These are phyloP conservation scores for cat (Felis catus) DNA, from an alignment of 2,113 vertebrate species.

Conservation along the genomic window DNA sequence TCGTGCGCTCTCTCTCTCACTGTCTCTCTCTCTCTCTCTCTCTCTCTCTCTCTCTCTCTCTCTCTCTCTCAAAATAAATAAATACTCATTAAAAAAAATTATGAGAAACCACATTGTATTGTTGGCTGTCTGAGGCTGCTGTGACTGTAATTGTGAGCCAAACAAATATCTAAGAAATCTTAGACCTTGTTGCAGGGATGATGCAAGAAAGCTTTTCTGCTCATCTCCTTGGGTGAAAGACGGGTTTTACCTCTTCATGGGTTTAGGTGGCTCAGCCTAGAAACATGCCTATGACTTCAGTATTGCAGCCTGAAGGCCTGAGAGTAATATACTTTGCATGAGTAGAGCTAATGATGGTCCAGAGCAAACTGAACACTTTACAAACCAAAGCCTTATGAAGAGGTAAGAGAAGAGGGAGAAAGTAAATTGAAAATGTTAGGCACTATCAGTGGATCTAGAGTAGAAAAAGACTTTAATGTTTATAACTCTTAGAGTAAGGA, in stretches of 20 bases:
- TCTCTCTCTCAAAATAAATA: too few species aligned
- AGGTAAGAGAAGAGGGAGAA: background rate
- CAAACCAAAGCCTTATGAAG: background rate
- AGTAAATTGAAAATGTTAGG: background rate
- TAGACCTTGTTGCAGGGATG: background rate
- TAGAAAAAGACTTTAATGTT: background rate
- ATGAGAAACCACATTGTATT: background rate
- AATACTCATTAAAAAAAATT: too few species aligned
- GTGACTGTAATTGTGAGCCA: background rate
- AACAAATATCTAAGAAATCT: background rate
- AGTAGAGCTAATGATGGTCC: background rate
- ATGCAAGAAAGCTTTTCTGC: background rate
- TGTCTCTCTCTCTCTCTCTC: too few species aligned
- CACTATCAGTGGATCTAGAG: background rate
- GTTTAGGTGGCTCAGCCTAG: background rate
- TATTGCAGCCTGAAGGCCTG: background rate
- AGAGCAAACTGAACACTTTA: background rate
- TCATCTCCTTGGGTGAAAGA: background rate
- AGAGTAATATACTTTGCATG: background rate
- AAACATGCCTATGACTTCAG: background rate
- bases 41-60: too few species aligned
- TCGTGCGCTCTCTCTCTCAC: too few species aligned
- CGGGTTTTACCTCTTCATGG: background rate
- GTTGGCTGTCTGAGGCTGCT: background rate
- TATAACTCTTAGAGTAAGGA: background rate